A percentile compares a stretch with the other conserved stretches of the same genome.
Evolutionary conservation across 2,113 vertebrate species (phyloP).

Genomic region (Macquaria australasica): DNA sequence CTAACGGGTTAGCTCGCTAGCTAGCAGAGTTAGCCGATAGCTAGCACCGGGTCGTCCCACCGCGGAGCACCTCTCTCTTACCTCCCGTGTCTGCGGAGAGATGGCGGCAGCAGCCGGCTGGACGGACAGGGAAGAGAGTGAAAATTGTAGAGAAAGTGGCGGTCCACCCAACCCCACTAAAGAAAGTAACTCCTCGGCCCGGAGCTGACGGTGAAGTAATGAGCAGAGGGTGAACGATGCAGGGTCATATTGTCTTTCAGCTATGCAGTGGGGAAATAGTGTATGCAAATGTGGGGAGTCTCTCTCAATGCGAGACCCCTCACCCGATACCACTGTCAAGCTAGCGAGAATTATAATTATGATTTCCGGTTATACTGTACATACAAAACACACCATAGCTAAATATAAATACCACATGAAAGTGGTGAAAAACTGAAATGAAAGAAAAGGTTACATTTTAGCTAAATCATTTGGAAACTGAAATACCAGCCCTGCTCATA

Average conservation of each 20-base stretch:
- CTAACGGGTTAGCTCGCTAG: slow-evolving; percentile 54
- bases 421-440: too few relatives aligned
- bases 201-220: slow-evolving; percentile 26
- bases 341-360: slow-evolving; percentile 29
- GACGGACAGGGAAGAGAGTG: slow-evolving; percentile 24
- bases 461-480: neutral
- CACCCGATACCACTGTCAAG: slow-evolving; percentile 73
- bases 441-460: neutral
- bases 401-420: neutral
- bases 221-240: slow-evolving; percentile 67
- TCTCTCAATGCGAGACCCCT: slow-evolving; percentile 81
- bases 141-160: slow-evolving; percentile 37
- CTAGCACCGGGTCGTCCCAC: slow-evolving; percentile 67
- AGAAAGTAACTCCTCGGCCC: slow-evolving; percentile 15
- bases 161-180: neutral
- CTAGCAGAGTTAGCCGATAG: slow-evolving; percentile 64
- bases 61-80: slow-evolving; percentile 71
- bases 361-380: slow-evolving; percentile 67
- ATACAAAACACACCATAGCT: neutral
- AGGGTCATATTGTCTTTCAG: slow-evolving; percentile 82
- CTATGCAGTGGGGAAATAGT: slow-evolving; percentile 78
- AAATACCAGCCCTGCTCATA: neutral
- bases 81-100: slow-evolving; percentile 75
- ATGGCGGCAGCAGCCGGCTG: slow-evolving; percentile 71
- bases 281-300: slow-evolving; percentile 70